Conservation (phyloP, 2,797 vertebrate species). For the Podarcis lilfordi region DNA sequence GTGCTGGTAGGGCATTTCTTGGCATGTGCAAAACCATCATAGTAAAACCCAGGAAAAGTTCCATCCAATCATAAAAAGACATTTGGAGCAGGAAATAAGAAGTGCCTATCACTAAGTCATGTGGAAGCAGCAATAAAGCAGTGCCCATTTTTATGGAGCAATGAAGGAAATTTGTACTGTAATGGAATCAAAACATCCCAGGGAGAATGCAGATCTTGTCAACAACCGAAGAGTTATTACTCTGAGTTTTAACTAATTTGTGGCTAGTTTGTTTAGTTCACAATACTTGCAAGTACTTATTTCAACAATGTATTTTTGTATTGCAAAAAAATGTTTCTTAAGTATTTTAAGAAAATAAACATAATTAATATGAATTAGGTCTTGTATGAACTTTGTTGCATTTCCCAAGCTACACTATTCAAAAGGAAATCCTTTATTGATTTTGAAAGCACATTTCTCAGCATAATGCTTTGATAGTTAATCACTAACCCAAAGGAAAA, state of each 20-base stretch:
- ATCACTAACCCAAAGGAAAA: conserved; percentile 35
- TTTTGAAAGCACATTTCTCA: conserved; percentile 60
- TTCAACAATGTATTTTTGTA: not conserved
- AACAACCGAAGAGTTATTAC: not conserved
- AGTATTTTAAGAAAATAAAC: not conserved
- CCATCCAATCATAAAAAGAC: not conserved
- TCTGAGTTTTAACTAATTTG: not conserved
- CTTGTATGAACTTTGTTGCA: not conserved
- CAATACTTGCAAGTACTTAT: not conserved
- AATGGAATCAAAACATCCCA: not conserved
- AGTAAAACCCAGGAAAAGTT: not conserved
- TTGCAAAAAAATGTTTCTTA: not conserved
- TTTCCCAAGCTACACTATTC: not conserved
- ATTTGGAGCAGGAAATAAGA: not conserved
- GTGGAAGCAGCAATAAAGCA: not conserved
- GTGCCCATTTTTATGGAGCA: not conserved
- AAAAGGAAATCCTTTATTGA: conserved; percentile 49
- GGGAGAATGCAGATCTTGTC: not conserved
- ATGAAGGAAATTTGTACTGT: not conserved
- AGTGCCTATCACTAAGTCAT: not conserved
- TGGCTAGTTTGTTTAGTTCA: not conserved
- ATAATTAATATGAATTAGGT: not conserved
- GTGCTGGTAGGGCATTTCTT: not conserved
- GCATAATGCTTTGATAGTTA: conserved; percentile 52
- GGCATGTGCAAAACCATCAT: not conserved